A percentile compares a stretch with the other conserved stretches of the same genome.
Conservation (phyloP, 2,113 vertebrate genomes). For the Trochalopteron elliotii region DNA sequence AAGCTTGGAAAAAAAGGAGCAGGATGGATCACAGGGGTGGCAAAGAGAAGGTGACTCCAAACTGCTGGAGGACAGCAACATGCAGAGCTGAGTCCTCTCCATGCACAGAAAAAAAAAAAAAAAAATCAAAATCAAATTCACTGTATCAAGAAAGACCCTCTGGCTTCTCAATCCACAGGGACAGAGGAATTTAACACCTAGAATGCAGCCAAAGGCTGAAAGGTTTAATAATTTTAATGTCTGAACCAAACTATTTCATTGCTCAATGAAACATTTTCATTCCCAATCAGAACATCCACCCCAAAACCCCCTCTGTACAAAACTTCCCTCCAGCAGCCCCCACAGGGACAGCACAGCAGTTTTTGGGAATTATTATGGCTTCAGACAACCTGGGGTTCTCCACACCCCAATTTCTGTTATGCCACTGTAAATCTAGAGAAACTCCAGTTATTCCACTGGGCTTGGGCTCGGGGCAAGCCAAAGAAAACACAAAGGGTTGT, state of each 20-base stretch:
- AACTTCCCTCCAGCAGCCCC: background rate
- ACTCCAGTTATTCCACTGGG: background rate
- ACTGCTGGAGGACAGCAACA: background rate
- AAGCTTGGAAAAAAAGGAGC: background rate
- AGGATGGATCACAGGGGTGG: background rate
- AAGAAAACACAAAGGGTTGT: constrained; percentile 42
- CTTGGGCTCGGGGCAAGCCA: background rate
- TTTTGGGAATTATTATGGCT: background rate
- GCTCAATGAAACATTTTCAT: background rate
- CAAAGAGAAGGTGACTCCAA: background rate
- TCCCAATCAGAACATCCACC: background rate
- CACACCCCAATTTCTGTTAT: background rate
- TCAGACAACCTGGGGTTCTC: background rate
- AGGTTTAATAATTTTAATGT: background rate
- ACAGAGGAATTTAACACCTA: background rate
- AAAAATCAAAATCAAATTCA: background rate
- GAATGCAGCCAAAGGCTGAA: background rate
- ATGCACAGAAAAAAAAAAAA: background rate
- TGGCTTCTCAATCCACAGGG: background rate
- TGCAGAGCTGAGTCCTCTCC: background rate
- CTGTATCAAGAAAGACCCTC: background rate
- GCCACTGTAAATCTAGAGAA: constrained; percentile 41
- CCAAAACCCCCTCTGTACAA: background rate
- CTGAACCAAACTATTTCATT: background rate
- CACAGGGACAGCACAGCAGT: background rate